These are phyloP conservation scores for Bubo bubo DNA, from an alignment of 2,113 vertebrate genomes.

Conservation along the genomic window DNA sequence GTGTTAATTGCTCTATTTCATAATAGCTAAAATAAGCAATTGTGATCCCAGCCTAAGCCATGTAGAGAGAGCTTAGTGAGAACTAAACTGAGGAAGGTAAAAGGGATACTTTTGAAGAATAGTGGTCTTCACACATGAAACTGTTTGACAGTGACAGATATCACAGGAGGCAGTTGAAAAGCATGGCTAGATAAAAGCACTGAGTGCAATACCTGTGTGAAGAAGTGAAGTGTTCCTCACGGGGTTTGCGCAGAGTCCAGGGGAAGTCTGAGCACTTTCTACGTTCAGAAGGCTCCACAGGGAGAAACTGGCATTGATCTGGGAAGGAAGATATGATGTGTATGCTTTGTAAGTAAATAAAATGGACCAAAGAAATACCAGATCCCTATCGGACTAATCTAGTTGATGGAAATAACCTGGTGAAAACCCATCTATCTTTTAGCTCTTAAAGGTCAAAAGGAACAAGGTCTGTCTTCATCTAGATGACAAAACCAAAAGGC, in stretches of 20 bases:
- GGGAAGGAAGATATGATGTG: background rate
- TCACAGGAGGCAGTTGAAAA: background rate
- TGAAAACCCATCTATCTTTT: background rate
- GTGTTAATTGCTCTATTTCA: background rate
- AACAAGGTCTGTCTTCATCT: background rate
- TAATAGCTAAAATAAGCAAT: background rate
- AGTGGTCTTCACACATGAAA: background rate
- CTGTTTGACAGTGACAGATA: background rate
- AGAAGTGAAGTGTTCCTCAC: background rate
- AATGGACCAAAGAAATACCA: background rate
- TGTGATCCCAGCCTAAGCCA: background rate
- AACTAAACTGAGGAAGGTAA: background rate
- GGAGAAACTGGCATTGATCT: background rate
- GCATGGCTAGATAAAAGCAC: background rate
- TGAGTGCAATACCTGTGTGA: background rate
- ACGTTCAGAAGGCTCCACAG: background rate
- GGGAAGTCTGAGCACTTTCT: background rate
- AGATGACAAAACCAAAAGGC: background rate
- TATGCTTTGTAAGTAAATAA: background rate
- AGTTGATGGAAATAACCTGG: background rate
- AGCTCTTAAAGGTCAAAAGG: background rate
- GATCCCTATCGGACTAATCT: background rate
- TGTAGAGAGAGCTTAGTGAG: background rate
- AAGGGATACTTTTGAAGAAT: background rate
- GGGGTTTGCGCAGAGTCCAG: background rate